A percentile compares a stretch with the other conserved stretches of the same genome.
Evolutionary conservation across 1,140 invertebrate species (phyloP).

Genomic region (Alviniconcha marisindica): DNA sequence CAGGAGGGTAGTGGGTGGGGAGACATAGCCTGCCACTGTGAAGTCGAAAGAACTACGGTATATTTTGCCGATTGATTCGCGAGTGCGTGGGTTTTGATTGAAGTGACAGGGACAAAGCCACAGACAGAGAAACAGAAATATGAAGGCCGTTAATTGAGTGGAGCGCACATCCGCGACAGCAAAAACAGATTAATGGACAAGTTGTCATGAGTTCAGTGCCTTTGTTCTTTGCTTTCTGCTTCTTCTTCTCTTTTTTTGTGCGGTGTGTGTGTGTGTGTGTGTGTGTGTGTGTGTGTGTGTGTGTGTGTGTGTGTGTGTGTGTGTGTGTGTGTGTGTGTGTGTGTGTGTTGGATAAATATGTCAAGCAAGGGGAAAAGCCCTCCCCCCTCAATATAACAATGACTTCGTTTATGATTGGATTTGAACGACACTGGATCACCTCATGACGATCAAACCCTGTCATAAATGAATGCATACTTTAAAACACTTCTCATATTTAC

Average conservation of each 20-base stretch:
- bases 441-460: no score
- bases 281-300: not conserved
- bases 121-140: not conserved
- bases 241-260: no score
- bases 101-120: not conserved
- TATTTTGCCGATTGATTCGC: constrained; percentile 5
- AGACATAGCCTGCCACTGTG: not conserved
- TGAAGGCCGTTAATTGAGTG: not conserved
- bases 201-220: not conserved
- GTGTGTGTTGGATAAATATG: no score
- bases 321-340: no score
- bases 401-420: no score
- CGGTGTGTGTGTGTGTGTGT: not conserved
- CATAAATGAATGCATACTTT: no score
- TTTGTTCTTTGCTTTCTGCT: not conserved
- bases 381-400: no score
- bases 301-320: no score
- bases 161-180: constrained; percentile 4
- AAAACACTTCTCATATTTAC: no score
- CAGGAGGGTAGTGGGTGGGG: not conserved
- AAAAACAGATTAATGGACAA: not conserved
- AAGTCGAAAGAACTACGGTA: not conserved
- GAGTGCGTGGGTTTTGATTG: no score
- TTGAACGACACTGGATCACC: no score
- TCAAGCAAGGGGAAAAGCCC: no score